Percentiles rank a stretch among this genome's conserved stretches.
phyloP scores from a whole-genome alignment of 1,140 invertebrate species.

The Ips typographus region DNA sequence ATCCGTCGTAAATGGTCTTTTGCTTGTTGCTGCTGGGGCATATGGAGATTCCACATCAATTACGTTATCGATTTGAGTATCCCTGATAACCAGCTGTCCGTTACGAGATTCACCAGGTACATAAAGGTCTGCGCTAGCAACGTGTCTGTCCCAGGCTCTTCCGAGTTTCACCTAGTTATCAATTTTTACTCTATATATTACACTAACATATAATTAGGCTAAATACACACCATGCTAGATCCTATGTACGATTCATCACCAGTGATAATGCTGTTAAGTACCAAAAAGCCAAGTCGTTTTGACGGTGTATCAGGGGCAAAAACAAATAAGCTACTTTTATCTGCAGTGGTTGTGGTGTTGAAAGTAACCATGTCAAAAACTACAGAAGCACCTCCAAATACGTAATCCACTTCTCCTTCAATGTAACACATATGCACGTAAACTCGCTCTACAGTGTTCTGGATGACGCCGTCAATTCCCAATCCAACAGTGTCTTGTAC shows the following conservation, averaged over 20 bases:
- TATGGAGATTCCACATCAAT: background rate
- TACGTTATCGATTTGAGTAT: slow-evolving; percentile 3
- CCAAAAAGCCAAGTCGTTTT: slow-evolving; percentile 12
- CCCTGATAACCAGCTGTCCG: slow-evolving; percentile 22
- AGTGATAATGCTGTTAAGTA: slow-evolving; percentile 19
- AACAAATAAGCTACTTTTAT: background rate
- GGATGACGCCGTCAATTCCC: background rate
- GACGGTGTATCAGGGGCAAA: slow-evolving; percentile 12
- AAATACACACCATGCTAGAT: slow-evolving; percentile 7
- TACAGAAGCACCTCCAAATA: slow-evolving; percentile 12
- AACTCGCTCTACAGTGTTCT: slow-evolving; percentile 8
- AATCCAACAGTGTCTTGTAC: slow-evolving; percentile 17
- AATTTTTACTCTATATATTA: background rate
- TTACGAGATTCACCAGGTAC: slow-evolving; percentile 16
- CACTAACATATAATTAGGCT: background rate
- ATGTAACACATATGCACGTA: slow-evolving; percentile 13
- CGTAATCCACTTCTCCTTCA: slow-evolving; percentile 12
- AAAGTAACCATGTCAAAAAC: slow-evolving; percentile 14
- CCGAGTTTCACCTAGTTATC: slow-evolving; percentile 9
- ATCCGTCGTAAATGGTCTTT: slow-evolving; percentile 8
- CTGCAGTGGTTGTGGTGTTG: background rate
- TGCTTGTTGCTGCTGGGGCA: slow-evolving; percentile 6
- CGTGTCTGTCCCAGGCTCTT: slow-evolving; percentile 14
- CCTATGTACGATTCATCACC: slow-evolving; percentile 3
- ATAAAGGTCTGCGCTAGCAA: background rate